Base-by-base conservation (phyloP, 2,888 invertebrate species). In the Minunthozetes semirufus region DNA sequence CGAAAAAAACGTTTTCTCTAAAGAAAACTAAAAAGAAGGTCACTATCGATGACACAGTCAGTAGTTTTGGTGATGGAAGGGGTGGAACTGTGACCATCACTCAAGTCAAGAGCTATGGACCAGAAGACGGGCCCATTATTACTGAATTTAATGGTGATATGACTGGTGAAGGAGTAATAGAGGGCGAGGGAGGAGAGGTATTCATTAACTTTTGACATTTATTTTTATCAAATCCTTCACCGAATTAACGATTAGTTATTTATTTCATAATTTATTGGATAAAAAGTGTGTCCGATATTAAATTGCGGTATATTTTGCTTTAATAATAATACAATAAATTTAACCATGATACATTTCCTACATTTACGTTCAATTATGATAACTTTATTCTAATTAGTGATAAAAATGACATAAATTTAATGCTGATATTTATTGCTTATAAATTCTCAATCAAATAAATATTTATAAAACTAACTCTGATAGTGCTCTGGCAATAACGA, bases 1-100 rank as follows among this genome's bases (percentile, higher is more conserved):
- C 25, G n/a, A 61, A 61, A 61, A 61, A 61, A 27, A 27, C 61
- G 11, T 29, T 61, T 61, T 61, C 61, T 61, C 25, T 61, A 11
- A 61, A 61, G 61, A 61, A 61, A 61, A 29, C 61, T 27, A 61
- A 61, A 61, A 61, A 61, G 61, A 61, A 27, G 25, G 61, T 61
- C 13, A 61, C 61, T 61, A 61, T 61, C 29, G 61, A 61, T 29
- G 61, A 61, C 3, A 15, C 25, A 1, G 27, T 61, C 17, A 29
- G 25, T 25, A 61, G 61, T 61, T 61, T 61, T 27, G 61, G 17
- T 29, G 61, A 61, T 27, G 61, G 61, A 61, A 61, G 61, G 27
- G 61, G 61, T 27, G 61, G 61, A 27, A 61, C 11, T 15, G 61
- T 61, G 29, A 61, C 61, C 25, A 27, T 61, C 9, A 27, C 27